Base-by-base conservation (phyloP, 2,888 invertebrate species). In the Dusona sp. region DNA sequence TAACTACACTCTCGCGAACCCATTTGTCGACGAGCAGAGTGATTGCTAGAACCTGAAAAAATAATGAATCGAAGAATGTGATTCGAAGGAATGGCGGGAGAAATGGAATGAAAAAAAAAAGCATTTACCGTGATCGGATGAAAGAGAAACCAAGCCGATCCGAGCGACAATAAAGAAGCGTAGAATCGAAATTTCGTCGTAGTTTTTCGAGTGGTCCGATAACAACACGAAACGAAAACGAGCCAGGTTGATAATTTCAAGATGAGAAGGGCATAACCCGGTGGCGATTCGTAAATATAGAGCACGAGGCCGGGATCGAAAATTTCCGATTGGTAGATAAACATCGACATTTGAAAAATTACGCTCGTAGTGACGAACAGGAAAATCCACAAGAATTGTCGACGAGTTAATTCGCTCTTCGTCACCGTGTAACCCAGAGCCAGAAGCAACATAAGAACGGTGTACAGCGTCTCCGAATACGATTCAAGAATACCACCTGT, bases 401-500 rank as follows among this genome's bases (percentile, higher is more conserved):
- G 95, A 0, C 96, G 94, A 75, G 97, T 96, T 33, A 99, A 95
- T 0, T 97, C 95, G 0, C 98, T 98, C 74, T 98, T 95, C 0
- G 98, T 99, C 42, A 99, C 97, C 0, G 98, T 98, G 93, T 97
- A 99, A 0, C 99, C 99, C 92, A 98, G 98, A 0, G 97, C 98
- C 94, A 99, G 95, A 7, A 99, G 94, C 1, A 99, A 95, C 77
- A 99, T 95, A 19, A 98, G 95, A 0, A 98, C 94, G 0, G 98
- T 95, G 91, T 97, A 98, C 0, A 96, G 94, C 78, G 97, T 96
- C 92, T 97, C 97, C 22, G 97, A 96, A 3, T 96, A 94, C 0
- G 97, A 96, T 94, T 97, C 96, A 64, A 97, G 94, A 87, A 97
- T 95, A 87, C 96, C 96, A n/a, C 97, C 97, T 96, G 94, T 54